phyloP scores from a whole-genome alignment of 2,888 invertebrate genomes.

The Amblyjoppa fuscipennis region DNA sequence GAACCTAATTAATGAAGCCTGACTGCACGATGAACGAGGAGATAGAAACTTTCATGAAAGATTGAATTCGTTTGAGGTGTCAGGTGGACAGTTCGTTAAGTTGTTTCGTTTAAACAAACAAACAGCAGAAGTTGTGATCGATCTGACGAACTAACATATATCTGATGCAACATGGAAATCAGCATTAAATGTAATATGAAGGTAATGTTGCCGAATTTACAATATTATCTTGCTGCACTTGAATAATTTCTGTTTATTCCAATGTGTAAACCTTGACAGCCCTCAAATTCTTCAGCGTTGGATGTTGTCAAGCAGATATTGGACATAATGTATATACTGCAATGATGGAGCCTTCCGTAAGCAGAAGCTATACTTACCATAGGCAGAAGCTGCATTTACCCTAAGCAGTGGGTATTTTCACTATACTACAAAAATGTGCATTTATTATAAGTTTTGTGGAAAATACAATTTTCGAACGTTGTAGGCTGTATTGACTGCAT shows the following conservation, averaged over 20 bases:
- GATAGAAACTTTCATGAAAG: background rate
- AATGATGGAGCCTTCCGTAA: background rate
- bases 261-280: background rate
- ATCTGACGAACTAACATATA: background rate
- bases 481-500: too few relatives aligned
- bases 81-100: background rate
- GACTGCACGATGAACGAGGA: background rate
- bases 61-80: background rate
- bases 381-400: too few relatives aligned
- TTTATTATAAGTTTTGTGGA: too few relatives aligned
- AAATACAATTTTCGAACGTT: too few relatives aligned
- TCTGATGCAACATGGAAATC: background rate
- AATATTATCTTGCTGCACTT: background rate
- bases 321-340: background rate
- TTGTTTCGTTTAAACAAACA: background rate
- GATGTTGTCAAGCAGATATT: background rate
- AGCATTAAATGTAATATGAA: conserved; percentile 34
- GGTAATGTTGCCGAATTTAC: background rate
- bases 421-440: too few relatives aligned
- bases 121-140: background rate
- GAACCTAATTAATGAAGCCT: background rate
- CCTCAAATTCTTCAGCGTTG: background rate
- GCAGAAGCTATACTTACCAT: background rate
- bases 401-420: too few relatives aligned
- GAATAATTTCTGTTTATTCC: background rate